Conservation (phyloP, 1,140 invertebrate species). For the Lethocerus indicus region DNA sequence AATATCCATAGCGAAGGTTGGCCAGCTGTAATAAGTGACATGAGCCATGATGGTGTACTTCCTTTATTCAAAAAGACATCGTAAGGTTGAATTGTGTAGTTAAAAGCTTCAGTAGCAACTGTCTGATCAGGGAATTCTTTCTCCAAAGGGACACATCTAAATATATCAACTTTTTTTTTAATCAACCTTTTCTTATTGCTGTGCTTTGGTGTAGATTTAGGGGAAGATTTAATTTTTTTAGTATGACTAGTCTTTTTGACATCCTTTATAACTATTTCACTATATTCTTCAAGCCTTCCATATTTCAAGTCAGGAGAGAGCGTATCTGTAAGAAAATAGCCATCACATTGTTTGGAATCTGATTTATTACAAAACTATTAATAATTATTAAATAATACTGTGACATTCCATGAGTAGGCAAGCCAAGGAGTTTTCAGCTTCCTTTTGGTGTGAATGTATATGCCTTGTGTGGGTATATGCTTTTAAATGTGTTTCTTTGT, state of each 20-base stretch:
- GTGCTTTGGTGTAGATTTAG: no score
- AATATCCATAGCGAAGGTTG: no score
- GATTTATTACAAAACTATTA: no score
- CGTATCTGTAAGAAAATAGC: conserved; percentile 8
- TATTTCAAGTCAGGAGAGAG: conserved; percentile 7
- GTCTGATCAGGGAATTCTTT: conserved; percentile 1
- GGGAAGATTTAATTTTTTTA: conserved; percentile 5
- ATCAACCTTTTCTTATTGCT: conserved; percentile 7
- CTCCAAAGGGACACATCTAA: conserved; percentile 1
- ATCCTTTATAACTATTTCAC: conserved; percentile 12
- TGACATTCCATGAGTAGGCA: no score
- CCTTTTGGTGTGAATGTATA: no score
- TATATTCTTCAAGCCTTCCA: conserved; percentile 14
- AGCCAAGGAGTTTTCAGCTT: no score
- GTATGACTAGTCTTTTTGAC: background rate
- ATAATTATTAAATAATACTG: no score
- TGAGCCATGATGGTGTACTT: background rate
- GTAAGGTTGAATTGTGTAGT: conserved; percentile 11
- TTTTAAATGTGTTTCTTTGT: no score
- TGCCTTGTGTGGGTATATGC: no score
- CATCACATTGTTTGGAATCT: background rate
- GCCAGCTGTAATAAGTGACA: no score
- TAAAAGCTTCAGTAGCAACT: no score
- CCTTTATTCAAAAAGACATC: conserved; percentile 10
- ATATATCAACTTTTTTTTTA: background rate